Percentiles rank a stretch among this genome's conserved stretches.
phyloP scores from a whole-genome alignment of 2,113 vertebrate species.

The Python bivittatus region DNA sequence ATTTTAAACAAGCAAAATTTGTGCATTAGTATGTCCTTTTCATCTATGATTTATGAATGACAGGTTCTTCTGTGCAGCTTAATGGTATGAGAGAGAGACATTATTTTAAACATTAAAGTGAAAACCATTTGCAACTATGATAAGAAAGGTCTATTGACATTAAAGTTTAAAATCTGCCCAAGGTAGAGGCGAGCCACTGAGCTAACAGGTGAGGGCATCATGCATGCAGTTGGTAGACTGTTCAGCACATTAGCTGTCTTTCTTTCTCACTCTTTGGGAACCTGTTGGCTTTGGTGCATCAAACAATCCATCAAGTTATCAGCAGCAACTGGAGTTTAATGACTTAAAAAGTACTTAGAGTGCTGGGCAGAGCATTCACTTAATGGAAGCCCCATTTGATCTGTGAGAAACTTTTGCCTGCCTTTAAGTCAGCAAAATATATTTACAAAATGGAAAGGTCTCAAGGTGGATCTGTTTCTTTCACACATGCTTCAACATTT shows the following conservation, averaged over 20 bases:
- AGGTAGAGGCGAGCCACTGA: slow-evolving; percentile 81
- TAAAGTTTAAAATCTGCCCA: slow-evolving; percentile 89
- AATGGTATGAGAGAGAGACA: slow-evolving; percentile 91
- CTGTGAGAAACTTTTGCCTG: not conserved
- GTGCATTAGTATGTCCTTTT: slow-evolving; percentile 86
- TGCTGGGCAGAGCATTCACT: not conserved
- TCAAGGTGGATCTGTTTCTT: slow-evolving; percentile 5
- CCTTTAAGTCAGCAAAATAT: slow-evolving; percentile 19
- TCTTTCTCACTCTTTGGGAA: slow-evolving; percentile 48
- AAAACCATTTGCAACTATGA: slow-evolving; percentile 97
- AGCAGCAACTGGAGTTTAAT: slow-evolving; percentile 13
- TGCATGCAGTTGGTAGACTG: slow-evolving; percentile 41
- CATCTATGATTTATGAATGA: slow-evolving; percentile 96
- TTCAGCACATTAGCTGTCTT: slow-evolving; percentile 53
- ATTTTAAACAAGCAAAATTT: slow-evolving; percentile 90
- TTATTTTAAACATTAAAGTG: slow-evolving; percentile 99
- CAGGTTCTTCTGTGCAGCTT: slow-evolving; percentile 84
- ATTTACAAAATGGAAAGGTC: not conserved
- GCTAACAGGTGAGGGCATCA: slow-evolving; percentile 64
- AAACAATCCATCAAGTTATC: slow-evolving; percentile 32
- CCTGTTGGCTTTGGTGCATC: slow-evolving; percentile 30
- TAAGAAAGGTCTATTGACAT: slow-evolving; percentile 92
- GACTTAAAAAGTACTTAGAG: slow-evolving; percentile 32
- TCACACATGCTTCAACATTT: not conserved
- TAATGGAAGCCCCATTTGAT: not conserved